Conservation (phyloP, 2,797 vertebrate species). For the Poecilia picta region DNA sequence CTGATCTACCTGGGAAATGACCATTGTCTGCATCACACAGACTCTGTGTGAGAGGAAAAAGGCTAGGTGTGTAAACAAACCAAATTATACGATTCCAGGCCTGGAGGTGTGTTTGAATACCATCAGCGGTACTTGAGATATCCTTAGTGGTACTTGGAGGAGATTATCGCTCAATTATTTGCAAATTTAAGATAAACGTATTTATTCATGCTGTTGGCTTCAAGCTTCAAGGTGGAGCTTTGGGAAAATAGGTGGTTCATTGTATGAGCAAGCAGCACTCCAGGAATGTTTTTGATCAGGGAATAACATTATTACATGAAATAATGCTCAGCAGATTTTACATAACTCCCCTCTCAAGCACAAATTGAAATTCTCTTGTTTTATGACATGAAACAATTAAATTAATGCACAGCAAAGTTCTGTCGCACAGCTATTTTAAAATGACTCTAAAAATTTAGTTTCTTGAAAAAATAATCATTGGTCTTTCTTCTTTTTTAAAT, state of each 20-base stretch:
- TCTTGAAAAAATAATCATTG: not conserved
- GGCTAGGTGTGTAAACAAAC: constrained; percentile 55
- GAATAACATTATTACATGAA: no score
- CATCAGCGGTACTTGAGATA: not conserved
- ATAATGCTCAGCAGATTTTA: no score
- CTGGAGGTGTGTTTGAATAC: constrained; percentile 7
- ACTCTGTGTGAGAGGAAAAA: constrained; percentile 57
- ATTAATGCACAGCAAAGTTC: not conserved
- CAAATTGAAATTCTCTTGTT: not conserved
- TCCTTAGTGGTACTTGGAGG: not conserved
- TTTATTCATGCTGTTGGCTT: not conserved
- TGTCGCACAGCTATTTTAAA: not conserved
- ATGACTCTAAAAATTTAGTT: not conserved
- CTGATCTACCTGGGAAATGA: constrained; percentile 79
- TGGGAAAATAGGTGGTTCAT: no score
- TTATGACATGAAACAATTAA: not conserved
- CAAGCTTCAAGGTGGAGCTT: no score
- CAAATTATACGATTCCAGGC: constrained; percentile 27
- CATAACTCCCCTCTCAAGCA: no score
- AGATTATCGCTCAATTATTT: not conserved
- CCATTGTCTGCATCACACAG: constrained; percentile 63
- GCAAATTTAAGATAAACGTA: not conserved
- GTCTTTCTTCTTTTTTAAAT: not conserved
- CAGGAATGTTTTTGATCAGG: no score
- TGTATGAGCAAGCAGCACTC: no score